phyloP scores from a whole-genome alignment of 2,888 invertebrate genomes.

The Tanypteryx hageni region DNA sequence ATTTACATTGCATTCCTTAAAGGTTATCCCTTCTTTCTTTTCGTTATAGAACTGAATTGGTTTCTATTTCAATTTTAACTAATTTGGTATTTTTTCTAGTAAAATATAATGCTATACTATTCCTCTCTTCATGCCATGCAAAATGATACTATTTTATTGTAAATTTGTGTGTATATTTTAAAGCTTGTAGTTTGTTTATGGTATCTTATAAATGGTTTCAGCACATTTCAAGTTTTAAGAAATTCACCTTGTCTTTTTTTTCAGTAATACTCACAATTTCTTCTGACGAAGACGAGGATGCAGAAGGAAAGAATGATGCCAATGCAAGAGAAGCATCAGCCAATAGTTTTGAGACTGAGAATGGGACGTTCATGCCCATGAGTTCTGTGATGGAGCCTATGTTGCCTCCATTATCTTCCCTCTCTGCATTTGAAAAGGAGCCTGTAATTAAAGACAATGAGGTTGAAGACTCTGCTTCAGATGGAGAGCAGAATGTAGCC shows the following conservation, averaged over 20 bases:
- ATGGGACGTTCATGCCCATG: background rate
- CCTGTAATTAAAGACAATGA: conserved; percentile 73
- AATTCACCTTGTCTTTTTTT: conserved; percentile 71
- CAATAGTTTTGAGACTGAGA: conserved; percentile 9
- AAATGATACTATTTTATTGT: no score
- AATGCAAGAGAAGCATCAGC: conserved; percentile 67
- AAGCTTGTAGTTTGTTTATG: no score
- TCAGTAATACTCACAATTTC: conserved; percentile 75
- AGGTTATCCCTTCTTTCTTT: no score
- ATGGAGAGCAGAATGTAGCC: conserved; percentile 76
- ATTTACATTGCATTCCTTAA: no score
- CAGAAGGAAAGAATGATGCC: conserved; percentile 66
- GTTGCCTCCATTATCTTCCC: conserved; percentile 67
- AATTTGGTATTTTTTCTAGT: background rate
- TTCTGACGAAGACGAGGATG: conserved; percentile 74
- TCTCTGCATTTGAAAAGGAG: conserved; percentile 71
- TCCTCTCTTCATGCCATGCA: no score
- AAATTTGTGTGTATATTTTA: no score
- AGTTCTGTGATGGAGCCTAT: conserved; percentile 65
- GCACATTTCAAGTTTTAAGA: conserved; percentile 82
- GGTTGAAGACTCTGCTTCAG: conserved; percentile 51
- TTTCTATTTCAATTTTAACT: background rate
- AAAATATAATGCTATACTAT: no score
- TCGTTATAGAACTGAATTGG: no score
- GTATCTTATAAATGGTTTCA: no score